These are phyloP conservation scores for Byasa hedistus DNA, from an alignment of 2,888 invertebrate genomes.

Conservation along the genomic window DNA sequence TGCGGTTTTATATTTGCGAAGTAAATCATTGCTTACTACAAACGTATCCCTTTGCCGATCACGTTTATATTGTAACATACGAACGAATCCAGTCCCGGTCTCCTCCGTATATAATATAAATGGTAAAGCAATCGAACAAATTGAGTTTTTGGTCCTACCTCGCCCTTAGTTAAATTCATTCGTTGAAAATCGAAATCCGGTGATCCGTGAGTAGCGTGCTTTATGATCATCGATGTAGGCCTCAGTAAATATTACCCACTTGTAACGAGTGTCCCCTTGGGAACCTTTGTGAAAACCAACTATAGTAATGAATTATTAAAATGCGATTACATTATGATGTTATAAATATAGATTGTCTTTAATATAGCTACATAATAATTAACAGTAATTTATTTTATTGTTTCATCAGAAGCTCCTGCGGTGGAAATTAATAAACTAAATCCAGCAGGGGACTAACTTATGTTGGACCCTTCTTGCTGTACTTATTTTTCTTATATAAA, in stretches of 20 bases:
- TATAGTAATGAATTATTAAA: background rate
- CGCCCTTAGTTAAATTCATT: conserved; percentile 13
- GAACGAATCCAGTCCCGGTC: background rate
- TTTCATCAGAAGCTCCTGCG: too few species aligned
- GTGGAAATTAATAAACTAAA: too few species aligned
- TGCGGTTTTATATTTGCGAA: background rate
- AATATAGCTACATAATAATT: background rate
- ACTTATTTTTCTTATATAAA: too few species aligned
- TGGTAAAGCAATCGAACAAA: conserved; percentile 11
- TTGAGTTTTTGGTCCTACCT: conserved; percentile 10
- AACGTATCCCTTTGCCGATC: background rate
- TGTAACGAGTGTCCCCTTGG: conserved; percentile 22
- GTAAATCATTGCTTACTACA: background rate
- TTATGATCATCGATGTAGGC: conserved; percentile 22
- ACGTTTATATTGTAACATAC: background rate
- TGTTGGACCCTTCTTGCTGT: too few species aligned
- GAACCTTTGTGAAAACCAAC: background rate
- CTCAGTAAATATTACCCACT: conserved; percentile 23
- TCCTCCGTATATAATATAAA: background rate
- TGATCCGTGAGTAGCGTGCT: conserved; percentile 20
- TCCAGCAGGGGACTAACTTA: too few species aligned
- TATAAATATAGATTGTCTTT: background rate
- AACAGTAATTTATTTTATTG: too few species aligned
- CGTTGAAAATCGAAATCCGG: conserved; percentile 19
- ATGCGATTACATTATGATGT: background rate